Evolutionary conservation across 2,888 invertebrate genomes (phyloP), one percentile per base, ranked within the genome.

Genomic region (Blastobasis adustella): DNA sequence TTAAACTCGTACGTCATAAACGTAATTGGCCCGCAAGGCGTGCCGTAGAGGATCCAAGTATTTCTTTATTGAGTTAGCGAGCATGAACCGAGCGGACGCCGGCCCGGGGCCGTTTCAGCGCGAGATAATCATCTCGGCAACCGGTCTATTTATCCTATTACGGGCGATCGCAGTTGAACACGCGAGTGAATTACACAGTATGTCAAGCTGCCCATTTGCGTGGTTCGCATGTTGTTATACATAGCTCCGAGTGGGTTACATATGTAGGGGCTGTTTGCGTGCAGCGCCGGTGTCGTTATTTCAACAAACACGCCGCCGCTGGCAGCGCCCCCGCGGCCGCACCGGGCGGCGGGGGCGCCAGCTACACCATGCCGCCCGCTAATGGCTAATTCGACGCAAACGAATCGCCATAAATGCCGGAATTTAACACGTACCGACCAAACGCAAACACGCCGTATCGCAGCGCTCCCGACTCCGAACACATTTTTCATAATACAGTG

Each of bases 361-460:
- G 55, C n/a, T n/a, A n/a, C n/a, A n/a, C 50, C 50, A 47, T 45
- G 53, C 54, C 55, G 37, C 49, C 49, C 57, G 52, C 61, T 62
- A 62, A 64, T 65, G 59, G 65, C 61, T 62, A 63, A 67, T 65
- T 61, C 60, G 57, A 57, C 52, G 58, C 59, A 60, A 67, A 65
- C 62, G 66, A 63, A 66, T 63, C 61, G 58, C 54, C 54, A 49
- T 55, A 52, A 52, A 58, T 55, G 58, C 53, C 39, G 59, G 58
- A 55, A 60, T 60, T 54, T 57, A 56, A 56, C 59, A 53, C 52
- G 10, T 47, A 45, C 7, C 10, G 23, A 47, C 42, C 23, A 23
- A 23, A 23, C 10, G 42, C 42, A 42, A 42, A 42, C 42, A 42
- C 9, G 42, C 42, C 10, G 40, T 40, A 40, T 42, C 23, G 10